A percentile compares a stretch with the other conserved stretches of the same genome.
phyloP scores from a whole-genome alignment of 2,113 vertebrate genomes.

The Tautogolabrus adspersus region DNA sequence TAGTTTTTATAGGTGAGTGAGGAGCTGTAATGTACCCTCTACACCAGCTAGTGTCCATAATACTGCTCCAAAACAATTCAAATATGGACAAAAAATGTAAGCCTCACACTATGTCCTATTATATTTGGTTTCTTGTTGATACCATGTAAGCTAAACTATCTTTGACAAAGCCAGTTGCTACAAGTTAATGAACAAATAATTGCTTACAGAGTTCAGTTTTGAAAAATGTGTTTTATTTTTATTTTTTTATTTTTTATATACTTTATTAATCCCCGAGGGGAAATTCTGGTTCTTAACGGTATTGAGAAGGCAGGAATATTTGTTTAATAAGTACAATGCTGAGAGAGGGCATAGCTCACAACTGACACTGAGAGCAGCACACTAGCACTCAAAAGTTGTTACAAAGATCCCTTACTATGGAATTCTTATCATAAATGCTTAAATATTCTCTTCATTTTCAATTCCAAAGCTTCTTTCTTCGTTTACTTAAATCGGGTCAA shows the following conservation, averaged over 20 bases:
- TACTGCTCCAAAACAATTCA: slow-evolving; percentile 90
- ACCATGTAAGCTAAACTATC: slow-evolving; percentile 90
- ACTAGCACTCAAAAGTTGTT: neutral
- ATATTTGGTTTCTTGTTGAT: slow-evolving; percentile 87
- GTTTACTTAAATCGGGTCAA: slow-evolving; percentile 7
- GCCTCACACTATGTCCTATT: slow-evolving; percentile 86
- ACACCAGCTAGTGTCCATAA: slow-evolving; percentile 88
- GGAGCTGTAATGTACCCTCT: slow-evolving; percentile 88
- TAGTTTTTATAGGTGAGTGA: slow-evolving; percentile 95
- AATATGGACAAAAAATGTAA: slow-evolving; percentile 93
- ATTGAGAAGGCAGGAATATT: slow-evolving; percentile 86
- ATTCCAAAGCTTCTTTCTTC: neutral
- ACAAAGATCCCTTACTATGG: slow-evolving; percentile 2
- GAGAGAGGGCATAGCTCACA: slow-evolving; percentile 47
- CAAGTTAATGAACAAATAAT: slow-evolving; percentile 90
- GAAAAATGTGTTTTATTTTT: slow-evolving; percentile 72
- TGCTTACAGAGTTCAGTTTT: slow-evolving; percentile 85
- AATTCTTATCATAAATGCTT: slow-evolving; percentile 26
- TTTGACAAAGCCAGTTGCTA: slow-evolving; percentile 85
- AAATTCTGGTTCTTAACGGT: no score
- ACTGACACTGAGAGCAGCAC: slow-evolving; percentile 57
- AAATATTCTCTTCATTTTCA: slow-evolving; percentile 34
- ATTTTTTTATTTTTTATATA: no score
- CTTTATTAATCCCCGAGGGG: no score
- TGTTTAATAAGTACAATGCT: slow-evolving; percentile 39